These are phyloP conservation scores for Esox masquinongy DNA, from an alignment of 2,797 vertebrate genomes.

Conservation along the genomic window DNA sequence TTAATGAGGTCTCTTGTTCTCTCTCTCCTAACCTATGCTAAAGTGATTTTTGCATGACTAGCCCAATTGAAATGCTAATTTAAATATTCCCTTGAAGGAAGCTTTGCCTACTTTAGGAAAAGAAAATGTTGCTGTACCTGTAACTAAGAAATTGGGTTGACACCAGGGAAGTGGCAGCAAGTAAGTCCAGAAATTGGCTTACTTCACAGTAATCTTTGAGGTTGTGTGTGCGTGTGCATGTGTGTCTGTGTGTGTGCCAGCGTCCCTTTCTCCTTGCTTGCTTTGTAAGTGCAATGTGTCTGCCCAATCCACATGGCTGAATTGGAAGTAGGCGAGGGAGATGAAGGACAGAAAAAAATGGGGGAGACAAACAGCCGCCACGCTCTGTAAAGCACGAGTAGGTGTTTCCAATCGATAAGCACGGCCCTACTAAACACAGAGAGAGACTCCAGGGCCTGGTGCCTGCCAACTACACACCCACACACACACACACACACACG, in stretches of 20 bases:
- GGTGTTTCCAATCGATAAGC: constrained; percentile 60
- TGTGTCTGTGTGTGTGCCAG: neutral
- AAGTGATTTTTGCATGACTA: constrained; percentile 41
- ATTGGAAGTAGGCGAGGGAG: constrained; percentile 4
- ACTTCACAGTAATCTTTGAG: constrained; percentile 20
- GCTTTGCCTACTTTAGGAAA: constrained; percentile 42
- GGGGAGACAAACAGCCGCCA: neutral
- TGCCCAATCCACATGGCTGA: constrained; percentile 32
- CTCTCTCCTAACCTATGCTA: constrained; percentile 30
- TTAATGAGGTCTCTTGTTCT: constrained; percentile 38
- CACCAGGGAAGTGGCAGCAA: constrained; percentile 32
- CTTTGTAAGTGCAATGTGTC: constrained; percentile 56
- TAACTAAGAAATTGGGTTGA: constrained; percentile 49
- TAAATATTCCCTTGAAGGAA: constrained; percentile 15
- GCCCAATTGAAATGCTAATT: constrained; percentile 59
- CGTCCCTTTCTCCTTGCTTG: constrained; percentile 19
- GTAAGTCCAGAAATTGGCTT: constrained; percentile 34
- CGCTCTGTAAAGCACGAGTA: constrained; percentile 31
- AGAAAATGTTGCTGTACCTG: constrained; percentile 49
- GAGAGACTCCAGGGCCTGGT: neutral
- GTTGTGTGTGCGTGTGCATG: neutral
- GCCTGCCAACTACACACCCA: neutral
- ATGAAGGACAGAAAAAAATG: constrained; percentile 29
- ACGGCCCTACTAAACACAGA: constrained; percentile 14
- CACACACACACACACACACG: constrained; percentile 20